Evolutionary conservation across 2,113 vertebrate species (phyloP), one percentile per base, ranked within the genome.

Genomic region (Rhadina sibilatrix): DNA sequence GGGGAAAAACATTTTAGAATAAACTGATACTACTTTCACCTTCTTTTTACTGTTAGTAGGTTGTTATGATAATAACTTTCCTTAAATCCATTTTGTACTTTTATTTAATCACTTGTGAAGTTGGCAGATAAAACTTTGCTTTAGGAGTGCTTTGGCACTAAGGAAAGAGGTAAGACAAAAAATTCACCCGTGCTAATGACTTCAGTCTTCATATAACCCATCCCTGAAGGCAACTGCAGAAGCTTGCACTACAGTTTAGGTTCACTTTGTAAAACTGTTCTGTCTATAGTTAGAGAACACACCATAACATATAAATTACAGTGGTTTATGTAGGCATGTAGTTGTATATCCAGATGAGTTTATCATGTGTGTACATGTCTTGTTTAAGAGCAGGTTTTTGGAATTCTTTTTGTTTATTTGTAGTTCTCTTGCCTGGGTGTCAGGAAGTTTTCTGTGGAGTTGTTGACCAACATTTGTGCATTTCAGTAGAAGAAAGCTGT

Each of bases 391-490:
- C 25, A 72, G 30, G 11, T 56, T n/a, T 79, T 53, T 66, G 24
- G 49, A 60, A 44, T 50, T 50, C 9, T 64, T 47, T 60, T 27
- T 31, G 35, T 37, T 40, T 37, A 21, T 64, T 76, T 37, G 16
- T 60, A 28, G 47, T 13, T 60, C 20, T 78, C 28, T n/a, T 59
- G 42, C 19, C 21, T 74, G 17, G 6, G 0, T 68, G 17, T 76
- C 27, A 10, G 11, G 53, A 79, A 24, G 9, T 64, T 72, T 87
- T 54, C 57, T 71, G 9, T 87, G 25, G 17, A 33, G 10, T 46
- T 61, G 19, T 69, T 74, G 10, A 81, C 25, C 35, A 40, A 27
- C 10, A 33, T 28, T 56, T 49, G 13, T 0, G 0, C 16, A 12
- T 70, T 88, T 42, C 42, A 37, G 46, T 35, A 37, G 47, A 79